Base-by-base conservation (phyloP, 2,888 invertebrate species). In the Erynnis tages region DNA sequence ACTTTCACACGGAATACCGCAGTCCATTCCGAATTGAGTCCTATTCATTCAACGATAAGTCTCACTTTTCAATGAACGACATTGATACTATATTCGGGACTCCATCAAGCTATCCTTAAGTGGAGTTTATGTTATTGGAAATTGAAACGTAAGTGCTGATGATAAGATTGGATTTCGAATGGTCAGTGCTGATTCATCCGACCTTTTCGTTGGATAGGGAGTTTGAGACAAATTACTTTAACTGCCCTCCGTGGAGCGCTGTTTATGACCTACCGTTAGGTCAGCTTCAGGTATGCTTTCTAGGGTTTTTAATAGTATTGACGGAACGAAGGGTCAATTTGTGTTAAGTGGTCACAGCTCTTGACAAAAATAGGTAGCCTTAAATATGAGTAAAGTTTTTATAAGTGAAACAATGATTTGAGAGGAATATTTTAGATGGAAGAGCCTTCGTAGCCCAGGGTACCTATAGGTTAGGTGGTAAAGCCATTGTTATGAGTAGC, bases 181-280 rank as follows among this genome's bases (percentile, higher is more conserved):
- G 23, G 25, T 1, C 7, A 6, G 14, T 8, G n/a, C 17, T 2
- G 16, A 14, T 14, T 7, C 32, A 7, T 32, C 10, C 8, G 11
- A n/a, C 17, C 8, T 10, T 35, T 16, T 14, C 2, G 32, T 2
- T 17, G 8, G 14, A n/a, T 16, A 16, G 4, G 6, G 14, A 5
- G 1, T 1, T 11, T 13, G 13, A 14, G 21, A 40, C 32, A 32
- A 30, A 43, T 23, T 32, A 25, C 34, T 34, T 45, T 34, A 34
- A 45, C 45, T 32, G 44, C 32, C 32, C 32, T 11, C 30, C 14
- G 13, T 32, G 21, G 45, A 34, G 45, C 23, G 34, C 21, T 34
- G 30, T 41, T 45, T 45, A 45, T 34, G 11, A 34, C 34, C 45
- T 23, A 23, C 14, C 23, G 45, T 32, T 34, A 29, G n/a, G n/a